These are phyloP conservation scores for Hecatera dysodea DNA, from an alignment of 2,888 invertebrate genomes.

Conservation along the genomic window DNA sequence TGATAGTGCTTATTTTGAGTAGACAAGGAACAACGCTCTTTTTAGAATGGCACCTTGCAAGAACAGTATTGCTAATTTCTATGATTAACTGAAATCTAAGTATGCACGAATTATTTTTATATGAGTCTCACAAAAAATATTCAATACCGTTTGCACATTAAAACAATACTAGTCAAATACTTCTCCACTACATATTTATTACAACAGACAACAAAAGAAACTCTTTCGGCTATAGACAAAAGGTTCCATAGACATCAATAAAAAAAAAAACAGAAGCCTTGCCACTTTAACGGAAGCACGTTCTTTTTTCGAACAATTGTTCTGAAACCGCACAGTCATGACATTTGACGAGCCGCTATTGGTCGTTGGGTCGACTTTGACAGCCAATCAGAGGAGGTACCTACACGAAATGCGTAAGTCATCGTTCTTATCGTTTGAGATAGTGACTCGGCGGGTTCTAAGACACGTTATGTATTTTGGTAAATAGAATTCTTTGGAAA, in stretches of 20 bases:
- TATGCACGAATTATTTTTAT: conserved; percentile 29
- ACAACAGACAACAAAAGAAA: conserved; percentile 62
- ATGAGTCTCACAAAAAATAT: conserved; percentile 29
- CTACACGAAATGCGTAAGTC: conserved; percentile 88
- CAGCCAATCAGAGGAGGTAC: conserved; percentile 88
- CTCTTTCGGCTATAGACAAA: conserved; percentile 73
- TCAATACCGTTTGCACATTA: conserved; percentile 53
- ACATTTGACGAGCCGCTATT: conserved; percentile 89
- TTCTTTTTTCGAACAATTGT: conserved; percentile 85
- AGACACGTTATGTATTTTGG: conserved; percentile 67
- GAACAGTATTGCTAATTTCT: conserved; percentile 37
- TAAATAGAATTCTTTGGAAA: conserved; percentile 66
- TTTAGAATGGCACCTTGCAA: not conserved
- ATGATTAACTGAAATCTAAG: conserved; percentile 19
- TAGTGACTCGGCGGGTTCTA: conserved; percentile 80
- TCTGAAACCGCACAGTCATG: conserved; percentile 86
- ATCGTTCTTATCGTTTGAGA: conserved; percentile 87
- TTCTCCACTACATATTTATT: conserved; percentile 53
- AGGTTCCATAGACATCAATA: conserved; percentile 70
- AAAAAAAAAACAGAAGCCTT: conserved; percentile 80
- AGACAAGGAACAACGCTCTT: not conserved
- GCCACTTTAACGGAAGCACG: conserved; percentile 89
- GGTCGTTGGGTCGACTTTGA: conserved; percentile 86
- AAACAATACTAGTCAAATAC: conserved; percentile 58
- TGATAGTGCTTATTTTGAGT: not conserved